Evolutionary conservation across 2,888 invertebrate species (phyloP), one percentile per base, ranked within the genome.

Genomic region (Ischnura elegans): DNA sequence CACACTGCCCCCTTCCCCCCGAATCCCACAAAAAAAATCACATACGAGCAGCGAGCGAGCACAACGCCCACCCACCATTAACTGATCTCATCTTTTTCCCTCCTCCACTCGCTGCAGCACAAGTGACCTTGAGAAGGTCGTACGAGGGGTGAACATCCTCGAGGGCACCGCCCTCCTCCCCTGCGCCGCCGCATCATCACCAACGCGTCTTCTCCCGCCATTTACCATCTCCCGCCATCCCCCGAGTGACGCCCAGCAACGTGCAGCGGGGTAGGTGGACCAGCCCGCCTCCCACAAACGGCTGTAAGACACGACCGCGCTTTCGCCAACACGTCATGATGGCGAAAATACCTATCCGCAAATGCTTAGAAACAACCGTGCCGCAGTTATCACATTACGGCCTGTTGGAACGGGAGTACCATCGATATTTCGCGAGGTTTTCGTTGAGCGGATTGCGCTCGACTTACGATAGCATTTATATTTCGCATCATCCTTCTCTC

Each of bases 81-180:
- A 55, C 93, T 66, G 66, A 46, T 93, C 90, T 84, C 87, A 87
- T 87, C 42, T 93, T 93, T 51, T 55, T 51, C 87, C 55, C 47
- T 66, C 61, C 29, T 66, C 61, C 29, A 29, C 45, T 29, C 85
- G 61, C 45, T 36, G 61, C 90, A n/a, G 45, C 93, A 94, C 90
- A 93, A 94, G 95, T 95, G 95, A 96, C 95, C 95, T 96, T 96
- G 95, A 95, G 95, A 96, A 96, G 95, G 96, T 95, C 95, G 95
- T 94, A 95, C 94, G 94, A 29, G 95, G 95, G 95, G 95, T 95
- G 95, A 95, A 95, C 95, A 95, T 94, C 94, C 94, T 94, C 94
- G 94, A 94, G 94, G 94, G 94, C 94, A 93, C 93, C 94, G 94
- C 94, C 95, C 95, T 95, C 95, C 95, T 95, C 95, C 95, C 95